A percentile compares a stretch with the other conserved stretches of the same genome.
These are phyloP conservation scores for Mastomys natalensis DNA, from an alignment of 2,113 vertebrate species.

Conservation along the genomic window DNA sequence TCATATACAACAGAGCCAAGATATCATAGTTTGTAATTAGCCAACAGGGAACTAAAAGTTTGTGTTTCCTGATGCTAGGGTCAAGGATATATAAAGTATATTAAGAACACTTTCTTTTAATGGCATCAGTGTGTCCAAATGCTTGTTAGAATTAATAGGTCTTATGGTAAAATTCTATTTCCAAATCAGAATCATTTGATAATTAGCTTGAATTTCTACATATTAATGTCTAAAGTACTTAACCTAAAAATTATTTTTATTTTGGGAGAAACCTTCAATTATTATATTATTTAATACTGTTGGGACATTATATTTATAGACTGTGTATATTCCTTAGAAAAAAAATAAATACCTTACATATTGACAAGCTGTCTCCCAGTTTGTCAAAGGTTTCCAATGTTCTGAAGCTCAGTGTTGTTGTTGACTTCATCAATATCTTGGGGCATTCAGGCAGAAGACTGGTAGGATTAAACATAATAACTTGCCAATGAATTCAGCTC, in stretches of 20 bases:
- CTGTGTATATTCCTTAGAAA: not conserved
- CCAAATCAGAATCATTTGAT: not conserved
- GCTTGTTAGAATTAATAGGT: not conserved
- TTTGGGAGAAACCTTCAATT: constrained; percentile 7
- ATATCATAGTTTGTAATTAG: not conserved
- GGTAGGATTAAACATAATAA: constrained; percentile 58
- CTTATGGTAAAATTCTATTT: constrained; percentile 2
- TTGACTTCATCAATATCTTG: not conserved
- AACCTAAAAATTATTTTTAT: not conserved
- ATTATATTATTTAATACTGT: not conserved
- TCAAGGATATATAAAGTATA: not conserved
- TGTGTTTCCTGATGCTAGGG: not conserved
- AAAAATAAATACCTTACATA: constrained; percentile 50
- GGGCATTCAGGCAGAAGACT: constrained; percentile 52
- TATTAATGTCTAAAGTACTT: not conserved
- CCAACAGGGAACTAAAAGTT: not conserved
- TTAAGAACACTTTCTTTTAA: not conserved
- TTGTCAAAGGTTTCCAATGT: not conserved
- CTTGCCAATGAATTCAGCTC: constrained; percentile 49
- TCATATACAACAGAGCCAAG: too few relatives aligned
- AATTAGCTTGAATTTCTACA: not conserved
- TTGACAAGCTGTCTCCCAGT: constrained; percentile 55
- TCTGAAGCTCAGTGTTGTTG: not conserved
- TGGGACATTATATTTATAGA: constrained; percentile 15
- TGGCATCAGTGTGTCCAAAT: not conserved